phyloP scores from a whole-genome alignment of 1,140 invertebrate species.

The Pseudobourletiella spinata region DNA sequence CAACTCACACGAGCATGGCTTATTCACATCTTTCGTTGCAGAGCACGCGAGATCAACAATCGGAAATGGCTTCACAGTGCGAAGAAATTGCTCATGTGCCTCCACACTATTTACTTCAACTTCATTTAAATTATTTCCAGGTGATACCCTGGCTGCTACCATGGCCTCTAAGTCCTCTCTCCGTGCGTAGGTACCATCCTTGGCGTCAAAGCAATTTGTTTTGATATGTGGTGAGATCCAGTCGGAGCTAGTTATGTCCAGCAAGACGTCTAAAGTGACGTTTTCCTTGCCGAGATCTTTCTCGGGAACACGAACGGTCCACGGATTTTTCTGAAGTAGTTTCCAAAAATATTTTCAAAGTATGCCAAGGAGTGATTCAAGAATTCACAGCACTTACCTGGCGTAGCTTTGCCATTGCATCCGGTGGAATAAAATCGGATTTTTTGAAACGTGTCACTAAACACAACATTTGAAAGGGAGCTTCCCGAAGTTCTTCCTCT shows the following conservation, averaged over 20 bases:
- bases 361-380: slow-evolving; percentile 16
- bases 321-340: neutral
- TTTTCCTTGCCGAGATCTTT: slow-evolving; percentile 74
- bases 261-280: slow-evolving; percentile 69
- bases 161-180: slow-evolving; percentile 67
- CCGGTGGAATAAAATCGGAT: slow-evolving; percentile 80
- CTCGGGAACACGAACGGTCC: slow-evolving; percentile 69
- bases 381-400: slow-evolving; percentile 51
- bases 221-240: slow-evolving; percentile 65
- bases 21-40: slow-evolving; percentile 37
- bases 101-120: slow-evolving; percentile 13
- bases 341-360: neutral
- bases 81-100: slow-evolving; percentile 21
- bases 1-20: slow-evolving; percentile 64
- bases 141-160: slow-evolving; percentile 45
- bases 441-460: slow-evolving; percentile 82
- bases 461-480: slow-evolving; percentile 82
- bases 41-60: slow-evolving; percentile 39
- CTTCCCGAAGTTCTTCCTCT: slow-evolving; percentile 86
- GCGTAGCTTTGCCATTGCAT: slow-evolving; percentile 93
- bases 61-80: slow-evolving; percentile 37
- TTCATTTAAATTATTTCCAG: slow-evolving; percentile 1
- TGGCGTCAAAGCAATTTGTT: slow-evolving; percentile 63
- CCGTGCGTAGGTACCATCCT: slow-evolving; percentile 65
- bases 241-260: slow-evolving; percentile 55